These are phyloP conservation scores for Dendrocincla tyrannina DNA, from an alignment of 2,797 vertebrate species.

Conservation along the genomic window DNA sequence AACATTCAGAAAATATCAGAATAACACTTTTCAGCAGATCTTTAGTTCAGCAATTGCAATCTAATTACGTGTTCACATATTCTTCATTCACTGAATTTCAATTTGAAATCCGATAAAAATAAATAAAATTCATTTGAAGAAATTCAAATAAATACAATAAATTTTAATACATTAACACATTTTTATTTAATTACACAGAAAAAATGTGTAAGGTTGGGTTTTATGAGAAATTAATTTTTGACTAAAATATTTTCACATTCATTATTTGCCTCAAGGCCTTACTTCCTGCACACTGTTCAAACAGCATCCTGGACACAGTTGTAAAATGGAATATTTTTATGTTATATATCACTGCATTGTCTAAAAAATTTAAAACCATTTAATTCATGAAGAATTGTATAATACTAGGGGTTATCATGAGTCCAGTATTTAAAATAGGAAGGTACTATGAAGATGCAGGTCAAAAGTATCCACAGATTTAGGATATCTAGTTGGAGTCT, in stretches of 20 bases:
- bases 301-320: neutral
- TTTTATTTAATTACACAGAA: neutral
- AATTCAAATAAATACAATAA: neutral
- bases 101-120: neutral
- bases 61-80: neutral
- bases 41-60: neutral
- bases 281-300: neutral
- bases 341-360: neutral
- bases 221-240: neutral
- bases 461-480: neutral
- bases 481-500: neutral
- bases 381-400: neutral
- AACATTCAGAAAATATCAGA: neutral
- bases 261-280: neutral
- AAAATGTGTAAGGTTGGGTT: neutral
- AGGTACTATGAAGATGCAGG: fast-evolving
- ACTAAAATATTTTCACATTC: neutral
- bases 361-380: neutral
- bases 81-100: neutral
- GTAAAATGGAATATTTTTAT: neutral
- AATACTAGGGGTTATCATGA: neutral
- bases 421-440: neutral
- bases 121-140: neutral
- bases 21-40: neutral
- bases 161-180: neutral